phyloP scores from a whole-genome alignment of 2,888 invertebrate genomes.

The Nycteola revayana region DNA sequence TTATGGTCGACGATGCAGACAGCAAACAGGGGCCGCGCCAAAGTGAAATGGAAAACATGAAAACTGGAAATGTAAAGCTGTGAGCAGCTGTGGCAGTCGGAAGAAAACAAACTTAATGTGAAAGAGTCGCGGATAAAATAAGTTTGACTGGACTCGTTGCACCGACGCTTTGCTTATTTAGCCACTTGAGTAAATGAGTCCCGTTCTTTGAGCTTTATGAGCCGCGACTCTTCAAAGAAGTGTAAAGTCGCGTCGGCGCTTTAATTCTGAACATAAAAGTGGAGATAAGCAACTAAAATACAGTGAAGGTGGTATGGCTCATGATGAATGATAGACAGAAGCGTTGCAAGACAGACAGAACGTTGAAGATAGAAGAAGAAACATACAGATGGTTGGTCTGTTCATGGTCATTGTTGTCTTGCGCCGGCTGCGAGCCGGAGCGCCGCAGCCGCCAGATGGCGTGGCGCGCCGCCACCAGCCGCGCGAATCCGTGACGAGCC shows the following conservation, averaged over 20 bases:
- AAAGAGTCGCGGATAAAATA: slow-evolving; percentile 46
- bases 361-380: slow-evolving; percentile 63
- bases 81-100: slow-evolving; percentile 50
- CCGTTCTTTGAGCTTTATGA: slow-evolving; percentile 35
- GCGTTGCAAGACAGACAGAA: slow-evolving; percentile 44
- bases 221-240: slow-evolving; percentile 16
- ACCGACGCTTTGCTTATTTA: slow-evolving; percentile 41
- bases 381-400: slow-evolving; percentile 81
- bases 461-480: slow-evolving; percentile 87
- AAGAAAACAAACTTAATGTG: slow-evolving; percentile 52
- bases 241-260: slow-evolving; percentile 3
- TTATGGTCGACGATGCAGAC: slow-evolving; percentile 49
- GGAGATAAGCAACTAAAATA: slow-evolving; percentile 12
- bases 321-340: slow-evolving; percentile 31
- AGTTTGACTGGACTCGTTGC: slow-evolving; percentile 47
- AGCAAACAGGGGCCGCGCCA: slow-evolving; percentile 39
- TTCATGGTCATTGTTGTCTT: slow-evolving; percentile 78
- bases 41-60: slow-evolving; percentile 51
- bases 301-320: slow-evolving; percentile 23
- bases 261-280: slow-evolving; percentile 6
- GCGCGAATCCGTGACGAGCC: slow-evolving; percentile 87
- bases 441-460: slow-evolving; percentile 86
- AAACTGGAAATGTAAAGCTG: slow-evolving; percentile 55
- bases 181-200: slow-evolving; percentile 35
- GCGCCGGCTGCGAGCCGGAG: slow-evolving; percentile 77